These are phyloP conservation scores for Phodopus roborovskii DNA, from an alignment of 2,113 vertebrate genomes.

Conservation along the genomic window DNA sequence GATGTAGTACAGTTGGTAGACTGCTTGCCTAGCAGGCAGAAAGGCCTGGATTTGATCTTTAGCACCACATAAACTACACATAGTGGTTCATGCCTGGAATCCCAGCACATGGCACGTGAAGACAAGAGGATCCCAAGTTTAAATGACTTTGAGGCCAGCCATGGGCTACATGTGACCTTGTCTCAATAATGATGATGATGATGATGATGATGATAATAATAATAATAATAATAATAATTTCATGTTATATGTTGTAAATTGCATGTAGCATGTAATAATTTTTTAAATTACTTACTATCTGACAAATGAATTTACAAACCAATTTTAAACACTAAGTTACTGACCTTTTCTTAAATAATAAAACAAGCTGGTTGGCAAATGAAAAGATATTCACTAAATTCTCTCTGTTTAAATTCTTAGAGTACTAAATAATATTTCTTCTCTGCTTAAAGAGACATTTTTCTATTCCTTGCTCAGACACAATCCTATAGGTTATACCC, in stretches of 20 bases:
- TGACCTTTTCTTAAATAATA: not conserved
- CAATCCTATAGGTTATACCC: not conserved
- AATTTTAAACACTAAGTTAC: slow-evolving; percentile 8
- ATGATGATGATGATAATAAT: not conserved
- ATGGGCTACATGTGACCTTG: not conserved
- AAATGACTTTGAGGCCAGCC: not conserved
- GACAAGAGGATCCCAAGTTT: not conserved
- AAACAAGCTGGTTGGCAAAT: slow-evolving; percentile 23
- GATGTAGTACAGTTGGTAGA: not conserved
- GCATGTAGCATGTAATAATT: not conserved
- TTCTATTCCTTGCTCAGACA: not conserved
- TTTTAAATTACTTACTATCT: not conserved
- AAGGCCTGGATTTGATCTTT: not conserved
- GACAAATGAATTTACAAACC: not conserved
- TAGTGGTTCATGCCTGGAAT: not conserved
- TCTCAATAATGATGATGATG: not conserved
- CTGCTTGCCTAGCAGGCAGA: not conserved
- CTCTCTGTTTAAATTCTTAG: slow-evolving; percentile 15
- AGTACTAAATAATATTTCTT: not conserved
- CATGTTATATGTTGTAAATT: no score
- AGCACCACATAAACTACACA: not conserved
- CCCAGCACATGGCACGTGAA: not conserved
- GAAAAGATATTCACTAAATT: slow-evolving; percentile 4
- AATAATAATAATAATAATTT: not conserved
- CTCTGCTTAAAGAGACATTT: not conserved